These are phyloP conservation scores for Drosophila littoralis DNA, from an alignment of 1,140 invertebrate genomes.

Conservation along the genomic window DNA sequence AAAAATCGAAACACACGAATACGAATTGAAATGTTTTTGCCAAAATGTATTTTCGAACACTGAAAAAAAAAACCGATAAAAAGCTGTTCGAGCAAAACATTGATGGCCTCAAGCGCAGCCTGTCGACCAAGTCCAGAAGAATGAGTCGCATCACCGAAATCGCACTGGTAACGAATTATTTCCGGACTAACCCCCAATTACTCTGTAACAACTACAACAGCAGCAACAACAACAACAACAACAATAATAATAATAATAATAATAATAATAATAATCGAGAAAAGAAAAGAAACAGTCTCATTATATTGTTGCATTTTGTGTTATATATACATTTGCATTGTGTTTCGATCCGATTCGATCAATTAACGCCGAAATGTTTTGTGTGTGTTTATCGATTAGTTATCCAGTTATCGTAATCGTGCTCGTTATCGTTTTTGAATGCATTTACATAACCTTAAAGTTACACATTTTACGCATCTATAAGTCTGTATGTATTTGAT, in stretches of 20 bases:
- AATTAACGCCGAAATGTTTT: constrained; percentile 10
- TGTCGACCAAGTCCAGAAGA: constrained; percentile 89
- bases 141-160: constrained; percentile 93
- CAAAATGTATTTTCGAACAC: constrained; percentile 20
- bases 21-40: constrained; percentile 23
- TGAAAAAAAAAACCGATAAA: constrained; percentile 14
- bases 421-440: constrained; percentile 10
- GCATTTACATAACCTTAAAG: constrained; percentile 3
- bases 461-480: background rate
- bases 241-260: constrained; percentile 18
- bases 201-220: constrained; percentile 19
- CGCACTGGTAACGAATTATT: constrained; percentile 88
- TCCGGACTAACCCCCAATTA: constrained; percentile 68
- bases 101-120: constrained; percentile 91
- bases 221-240: constrained; percentile 11
- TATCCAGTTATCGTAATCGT: constrained; percentile 12
- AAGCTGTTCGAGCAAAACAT: constrained; percentile 95
- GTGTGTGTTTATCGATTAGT: constrained; percentile 3
- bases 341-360: constrained; percentile 17
- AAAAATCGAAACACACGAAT: constrained; percentile 37
- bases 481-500: background rate
- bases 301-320: constrained; percentile 35
- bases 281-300: constrained; percentile 15
- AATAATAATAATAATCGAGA: constrained; percentile 8
- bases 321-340: constrained; percentile 26